Evolutionary conservation across 2,797 vertebrate species (phyloP), one percentile per base, ranked within the genome.

Genomic region (Oreortyx pictus): DNA sequence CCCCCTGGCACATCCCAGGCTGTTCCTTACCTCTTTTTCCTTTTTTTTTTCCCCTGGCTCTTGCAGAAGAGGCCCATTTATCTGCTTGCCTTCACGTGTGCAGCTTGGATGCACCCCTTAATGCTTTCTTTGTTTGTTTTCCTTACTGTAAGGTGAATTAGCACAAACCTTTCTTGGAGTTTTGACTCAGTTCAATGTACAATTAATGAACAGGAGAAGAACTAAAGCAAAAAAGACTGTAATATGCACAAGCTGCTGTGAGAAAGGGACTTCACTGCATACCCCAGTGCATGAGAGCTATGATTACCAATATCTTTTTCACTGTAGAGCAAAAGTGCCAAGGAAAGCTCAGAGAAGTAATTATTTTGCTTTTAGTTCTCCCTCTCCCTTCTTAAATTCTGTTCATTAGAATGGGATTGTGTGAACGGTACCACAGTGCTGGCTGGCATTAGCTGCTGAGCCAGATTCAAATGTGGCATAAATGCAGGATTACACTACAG

Each of bases 281-380:
- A 37, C 39, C 44, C 64, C 2, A 2, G 56, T 56, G 23, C 0
- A 4, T 19, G 12, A 44, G n/a, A 33, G 50, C 59, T 73, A 60
- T 67, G 79, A 18, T 68, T 86, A 62, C 75, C 16, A 3, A 75
- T 89, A 75, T 85, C 43, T 82, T 43, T 31, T 52, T 65, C n/a
- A 14, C 20, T 27, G 15, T 47, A 65, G 24, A 66, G 75, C 44
- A 79, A 46, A 92, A 94, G 44, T 46, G 37, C 41, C 49, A 44
- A 61, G 43, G 35, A 57, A 56, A 15, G 43, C 33, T 46, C 41
- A 44, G 64, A 86, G 68, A 94, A 81, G 79, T 83, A 90, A 94
- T 89, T 94, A 89, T 94, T 94, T 92, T 90, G 68, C 59, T 93
- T 92, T 79, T 89, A 78, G 87, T 94, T 92, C 85, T 84, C 73